These are phyloP conservation scores for Drosophila neotestacea DNA, from an alignment of 2,888 invertebrate genomes.

Conservation along the genomic window DNA sequence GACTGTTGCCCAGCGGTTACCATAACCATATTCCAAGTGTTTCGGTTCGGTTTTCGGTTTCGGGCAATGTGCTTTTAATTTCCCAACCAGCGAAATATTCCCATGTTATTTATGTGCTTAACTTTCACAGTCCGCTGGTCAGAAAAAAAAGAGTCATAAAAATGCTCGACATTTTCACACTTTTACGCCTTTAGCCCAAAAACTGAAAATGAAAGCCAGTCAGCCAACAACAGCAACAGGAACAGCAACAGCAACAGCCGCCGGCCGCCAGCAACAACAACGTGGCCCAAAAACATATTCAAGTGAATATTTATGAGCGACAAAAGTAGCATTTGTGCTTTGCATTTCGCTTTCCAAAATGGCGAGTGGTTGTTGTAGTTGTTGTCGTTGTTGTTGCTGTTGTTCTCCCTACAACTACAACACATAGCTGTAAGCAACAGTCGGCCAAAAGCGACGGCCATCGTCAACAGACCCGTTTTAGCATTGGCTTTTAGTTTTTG, in stretches of 20 bases:
- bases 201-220: constrained; percentile 60
- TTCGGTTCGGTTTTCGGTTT: constrained; percentile 51
- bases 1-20: constrained; percentile 25
- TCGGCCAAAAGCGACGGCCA: constrained; percentile 54
- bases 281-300: constrained; percentile 64
- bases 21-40: constrained; percentile 66
- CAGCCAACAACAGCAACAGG: constrained; percentile 7
- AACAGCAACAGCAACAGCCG: background rate
- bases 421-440: constrained; percentile 65
- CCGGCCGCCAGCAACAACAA: constrained; percentile 19
- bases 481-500: constrained; percentile 57
- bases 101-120: constrained; percentile 76
- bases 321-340: constrained; percentile 80
- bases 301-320: constrained; percentile 83
- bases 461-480: constrained; percentile 54
- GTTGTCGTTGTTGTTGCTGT: constrained; percentile 41
- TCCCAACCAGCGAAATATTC: constrained; percentile 39
- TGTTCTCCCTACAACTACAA: constrained; percentile 11
- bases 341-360: constrained; percentile 65
- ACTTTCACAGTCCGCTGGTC: constrained; percentile 73
- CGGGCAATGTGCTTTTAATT: constrained; percentile 75
- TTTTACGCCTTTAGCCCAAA: constrained; percentile 70
- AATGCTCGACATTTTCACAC: constrained; percentile 74
- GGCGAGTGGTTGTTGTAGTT: constrained; percentile 29
- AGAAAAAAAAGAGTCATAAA: constrained; percentile 72